Evolutionary conservation across 2,797 vertebrate species (phyloP).

Genomic region (Falco cherrug): DNA sequence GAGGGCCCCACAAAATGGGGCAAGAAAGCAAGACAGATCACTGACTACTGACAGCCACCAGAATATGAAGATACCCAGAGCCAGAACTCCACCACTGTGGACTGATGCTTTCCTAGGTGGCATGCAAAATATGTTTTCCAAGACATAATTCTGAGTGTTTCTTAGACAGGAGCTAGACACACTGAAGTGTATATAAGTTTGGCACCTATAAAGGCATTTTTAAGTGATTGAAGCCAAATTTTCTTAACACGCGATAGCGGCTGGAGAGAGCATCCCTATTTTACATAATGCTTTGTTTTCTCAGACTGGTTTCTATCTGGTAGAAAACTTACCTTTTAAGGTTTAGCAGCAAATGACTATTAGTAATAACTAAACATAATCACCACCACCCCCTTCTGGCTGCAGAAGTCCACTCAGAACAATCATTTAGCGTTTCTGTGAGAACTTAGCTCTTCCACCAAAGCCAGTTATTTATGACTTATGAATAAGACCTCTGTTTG

Average conservation of each 20-base stretch:
- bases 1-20: neutral
- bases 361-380: neutral
- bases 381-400: neutral
- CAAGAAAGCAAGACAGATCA: neutral
- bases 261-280: neutral
- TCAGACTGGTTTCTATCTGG: neutral
- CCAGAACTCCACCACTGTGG: neutral
- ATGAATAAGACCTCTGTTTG: slow-evolving; percentile 29
- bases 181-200: neutral
- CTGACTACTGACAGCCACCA: neutral
- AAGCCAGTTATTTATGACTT: slow-evolving; percentile 25
- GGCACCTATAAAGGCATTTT: neutral
- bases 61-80: neutral
- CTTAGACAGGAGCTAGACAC: neutral
- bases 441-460: neutral
- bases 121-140: neutral
- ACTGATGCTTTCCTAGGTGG: neutral
- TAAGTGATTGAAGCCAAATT: neutral
- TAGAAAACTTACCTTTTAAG: neutral
- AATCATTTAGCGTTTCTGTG: neutral
- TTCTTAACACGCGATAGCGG: neutral
- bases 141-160: neutral
- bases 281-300: neutral
- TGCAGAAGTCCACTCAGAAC: neutral
- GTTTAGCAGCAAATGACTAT: neutral